Conservation (phyloP, 2,113 vertebrate genomes). For the Cichladusa arquata region DNA sequence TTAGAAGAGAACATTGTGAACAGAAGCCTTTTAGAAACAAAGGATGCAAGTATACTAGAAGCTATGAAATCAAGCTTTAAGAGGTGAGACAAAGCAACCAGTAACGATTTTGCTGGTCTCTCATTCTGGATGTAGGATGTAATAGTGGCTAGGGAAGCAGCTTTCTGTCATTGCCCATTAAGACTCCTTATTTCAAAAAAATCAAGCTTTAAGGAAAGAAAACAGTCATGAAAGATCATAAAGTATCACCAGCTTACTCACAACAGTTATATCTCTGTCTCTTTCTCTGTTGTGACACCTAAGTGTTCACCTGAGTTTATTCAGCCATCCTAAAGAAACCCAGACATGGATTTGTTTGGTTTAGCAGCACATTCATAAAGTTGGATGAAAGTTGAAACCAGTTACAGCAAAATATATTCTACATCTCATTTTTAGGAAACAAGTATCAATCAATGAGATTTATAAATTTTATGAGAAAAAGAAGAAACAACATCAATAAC, state of each 20-base stretch:
- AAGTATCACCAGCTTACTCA: background rate
- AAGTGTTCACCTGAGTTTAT: background rate
- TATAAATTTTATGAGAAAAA: background rate
- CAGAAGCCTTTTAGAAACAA: background rate
- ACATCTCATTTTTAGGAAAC: background rate
- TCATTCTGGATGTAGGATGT: background rate
- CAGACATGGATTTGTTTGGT: background rate
- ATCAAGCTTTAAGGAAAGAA: background rate
- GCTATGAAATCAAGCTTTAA: background rate
- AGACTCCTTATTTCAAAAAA: background rate
- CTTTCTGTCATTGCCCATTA: background rate
- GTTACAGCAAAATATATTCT: background rate
- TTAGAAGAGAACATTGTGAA: background rate
- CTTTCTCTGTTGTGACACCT: background rate
- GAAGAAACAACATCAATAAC: background rate
- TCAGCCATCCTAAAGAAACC: background rate
- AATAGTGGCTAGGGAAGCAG: background rate
- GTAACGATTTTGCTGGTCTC: background rate
- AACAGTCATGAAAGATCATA: background rate
- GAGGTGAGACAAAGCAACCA: background rate
- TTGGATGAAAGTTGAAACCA: background rate
- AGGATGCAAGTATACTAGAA: background rate
- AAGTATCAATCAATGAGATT: background rate
- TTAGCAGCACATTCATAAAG: background rate
- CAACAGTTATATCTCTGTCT: background rate